These are phyloP conservation scores for Thereva nobilitata DNA, from an alignment of 2,888 invertebrate genomes.

Conservation along the genomic window DNA sequence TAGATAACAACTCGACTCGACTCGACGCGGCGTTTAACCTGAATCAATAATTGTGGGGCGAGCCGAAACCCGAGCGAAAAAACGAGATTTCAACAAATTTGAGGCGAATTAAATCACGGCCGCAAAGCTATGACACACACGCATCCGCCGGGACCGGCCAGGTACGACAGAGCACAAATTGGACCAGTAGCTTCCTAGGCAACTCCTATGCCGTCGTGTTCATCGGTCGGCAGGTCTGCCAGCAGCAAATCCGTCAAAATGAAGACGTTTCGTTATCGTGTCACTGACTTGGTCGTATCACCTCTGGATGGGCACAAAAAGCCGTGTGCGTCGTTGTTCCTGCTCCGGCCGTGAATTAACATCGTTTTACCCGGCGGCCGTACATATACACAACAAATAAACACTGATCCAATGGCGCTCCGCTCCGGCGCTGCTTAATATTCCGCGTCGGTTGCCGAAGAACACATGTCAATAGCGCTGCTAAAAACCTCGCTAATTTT, in stretches of 20 bases:
- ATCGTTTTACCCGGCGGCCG: background rate
- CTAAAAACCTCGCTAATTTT: conserved; percentile 28
- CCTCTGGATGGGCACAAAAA: no score
- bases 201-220: background rate
- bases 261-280: conserved; percentile 11
- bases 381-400: background rate
- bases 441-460: conserved; percentile 3
- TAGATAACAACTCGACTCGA: no score
- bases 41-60: no score
- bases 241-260: conserved; percentile 25
- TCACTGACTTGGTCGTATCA: no score
- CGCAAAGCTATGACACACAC: background rate
- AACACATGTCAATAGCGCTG: conserved; percentile 32
- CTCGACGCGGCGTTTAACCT: no score
- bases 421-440: conserved; percentile 26
- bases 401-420: background rate
- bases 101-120: conserved; percentile 27
- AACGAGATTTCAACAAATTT: conserved; percentile 14
- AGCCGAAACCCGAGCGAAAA: no score
- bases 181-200: background rate
- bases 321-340: no score
- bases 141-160: background rate
- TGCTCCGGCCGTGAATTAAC: conserved; percentile 5
- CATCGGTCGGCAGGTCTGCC: background rate
- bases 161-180: conserved; percentile 12